Base-by-base conservation (phyloP, 2,797 vertebrate genomes). In the Sebastes trivittatus region DNA sequence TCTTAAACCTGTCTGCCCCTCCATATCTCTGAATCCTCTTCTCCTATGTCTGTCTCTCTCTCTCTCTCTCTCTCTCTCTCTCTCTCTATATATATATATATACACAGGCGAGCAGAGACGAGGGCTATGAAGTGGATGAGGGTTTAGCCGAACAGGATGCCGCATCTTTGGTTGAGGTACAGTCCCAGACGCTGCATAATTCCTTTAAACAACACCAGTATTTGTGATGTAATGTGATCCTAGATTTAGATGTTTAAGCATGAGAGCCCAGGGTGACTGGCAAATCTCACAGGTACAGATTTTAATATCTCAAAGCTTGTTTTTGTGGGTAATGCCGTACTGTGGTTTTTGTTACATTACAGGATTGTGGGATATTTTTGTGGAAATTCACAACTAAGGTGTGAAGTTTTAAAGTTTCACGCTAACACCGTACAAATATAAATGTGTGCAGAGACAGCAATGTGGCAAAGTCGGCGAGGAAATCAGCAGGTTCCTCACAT, bases 141-240 rank as follows among this genome's bases (percentile, higher is more conserved):
- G 95, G 65, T 8, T 94, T 97, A 23, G 97, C 98, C 2, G 95
- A 96, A 78, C 93, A 95, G 82, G 98, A 99, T 73, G 98, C 98
- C 30, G 84, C 94, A 10, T 95, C 97, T 32, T 91, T 99, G 84
- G 96, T 98, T 74, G 96, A 99, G 83, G 98, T 99, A 92, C 92
- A 90, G 69, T 75, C 60, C 62, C 38, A 49, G 29, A 72, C 23
- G 29, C 49, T 16, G 29, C 16, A 7, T 14, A 62, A 54, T 27
- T 56, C 66, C 16, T 64, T 80, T 61, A 52, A 58, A 65, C 63
- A 73, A 25, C n/a, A 8, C 10, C 4, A 34, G 30, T 49, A 38
- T 85, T 82, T 79, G 22, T 2, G 49, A 16, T 6, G 84, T 68
- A 63, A 70, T 36, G 42, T 13, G 81, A 87, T 80, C 67, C 23